Evolutionary conservation across 2,888 invertebrate species (phyloP), one percentile per base, ranked within the genome.

Genomic region (Caenorhabditis zanzibari): DNA sequence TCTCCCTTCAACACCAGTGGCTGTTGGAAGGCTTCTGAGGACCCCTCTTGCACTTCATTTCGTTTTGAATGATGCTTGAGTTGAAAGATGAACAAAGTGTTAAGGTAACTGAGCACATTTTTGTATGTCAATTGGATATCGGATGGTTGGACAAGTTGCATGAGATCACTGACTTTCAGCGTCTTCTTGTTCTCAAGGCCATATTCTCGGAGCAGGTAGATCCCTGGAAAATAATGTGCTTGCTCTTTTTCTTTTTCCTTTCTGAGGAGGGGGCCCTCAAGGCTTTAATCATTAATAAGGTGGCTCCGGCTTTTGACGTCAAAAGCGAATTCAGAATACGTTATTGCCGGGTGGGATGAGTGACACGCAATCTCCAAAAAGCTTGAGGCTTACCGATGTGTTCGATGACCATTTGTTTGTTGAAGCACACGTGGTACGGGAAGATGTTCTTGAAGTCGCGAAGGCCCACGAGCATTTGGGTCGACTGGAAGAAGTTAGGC

Each of bases 391-490:
- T 54, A 85, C 91, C 91, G 32, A 91, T 86, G 72, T 91, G 91
- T 71, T 91, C 91, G 38, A 91, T 86, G 56, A 90, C 82, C 85
- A 91, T 82, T 72, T 90, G 89, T 66, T 89, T 90, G 73, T 90
- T 90, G 87, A 91, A 90, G 66, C 90, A 90, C 9, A 91, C 86
- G 74, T 91, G 90, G 56, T 89, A 91, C 2, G 91, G 91, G 74
- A 91, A 90, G 58, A 91, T 90, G 41, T 84, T 71, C 32, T 86
- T 85, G 66, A 89, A 83, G 54, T 89, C 88, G 12, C 84, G 77
- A n/a, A 87, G 73, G 2, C 79, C 63, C 24, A 85, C 69, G 0
- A 84, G 81, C 69, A 84, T 79, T 35, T 74, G 35, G 5, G 66
- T 14, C 0, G 61, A 41, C 85, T 85, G 58, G 12, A 56, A 74